A percentile compares a stretch with the other conserved stretches of the same genome.
These are phyloP conservation scores for Halocynthia aurantium DNA, from an alignment of 23 tunicate species.

Conservation along the genomic window DNA sequence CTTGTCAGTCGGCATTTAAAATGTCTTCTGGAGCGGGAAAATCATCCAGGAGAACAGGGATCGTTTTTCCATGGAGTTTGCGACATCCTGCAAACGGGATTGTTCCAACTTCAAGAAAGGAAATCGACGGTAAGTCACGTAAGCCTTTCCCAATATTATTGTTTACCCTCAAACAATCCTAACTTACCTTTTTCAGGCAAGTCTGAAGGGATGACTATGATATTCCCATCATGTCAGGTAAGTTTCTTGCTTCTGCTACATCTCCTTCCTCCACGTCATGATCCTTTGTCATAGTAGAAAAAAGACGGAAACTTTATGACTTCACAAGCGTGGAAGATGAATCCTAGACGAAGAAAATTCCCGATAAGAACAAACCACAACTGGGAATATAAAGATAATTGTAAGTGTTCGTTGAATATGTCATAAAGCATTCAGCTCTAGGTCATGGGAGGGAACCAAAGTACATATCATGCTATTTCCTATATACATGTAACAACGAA, in stretches of 20 bases:
- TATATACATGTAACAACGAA: no score
- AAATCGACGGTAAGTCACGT: background rate
- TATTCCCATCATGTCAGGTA: slow-evolving; percentile 51
- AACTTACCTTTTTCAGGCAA: background rate
- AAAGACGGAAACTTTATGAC: slow-evolving; percentile 49
- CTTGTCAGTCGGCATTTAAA: slow-evolving; percentile 34
- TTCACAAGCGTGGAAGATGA: slow-evolving; percentile 69
- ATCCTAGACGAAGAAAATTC: slow-evolving; percentile 44
- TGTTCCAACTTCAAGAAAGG: background rate
- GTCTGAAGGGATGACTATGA: background rate
- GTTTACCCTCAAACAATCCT: background rate
- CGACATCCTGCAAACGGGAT: slow-evolving; percentile 9
- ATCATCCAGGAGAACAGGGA: background rate
- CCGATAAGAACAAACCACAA: slow-evolving; percentile 41
- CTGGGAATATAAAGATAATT: slow-evolving; percentile 18
- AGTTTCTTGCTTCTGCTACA: background rate
- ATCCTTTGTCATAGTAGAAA: slow-evolving; percentile 10
- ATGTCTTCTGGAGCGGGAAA: background rate
- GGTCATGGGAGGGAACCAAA: no score
- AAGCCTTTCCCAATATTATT: no score
- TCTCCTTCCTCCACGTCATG: background rate
- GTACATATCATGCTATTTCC: no score
- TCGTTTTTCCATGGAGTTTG: background rate
- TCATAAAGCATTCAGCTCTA: no score
- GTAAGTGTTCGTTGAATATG: no score